These are phyloP conservation scores for Pseudanteris insignis DNA, from an alignment of 2,888 invertebrate species.

Conservation along the genomic window DNA sequence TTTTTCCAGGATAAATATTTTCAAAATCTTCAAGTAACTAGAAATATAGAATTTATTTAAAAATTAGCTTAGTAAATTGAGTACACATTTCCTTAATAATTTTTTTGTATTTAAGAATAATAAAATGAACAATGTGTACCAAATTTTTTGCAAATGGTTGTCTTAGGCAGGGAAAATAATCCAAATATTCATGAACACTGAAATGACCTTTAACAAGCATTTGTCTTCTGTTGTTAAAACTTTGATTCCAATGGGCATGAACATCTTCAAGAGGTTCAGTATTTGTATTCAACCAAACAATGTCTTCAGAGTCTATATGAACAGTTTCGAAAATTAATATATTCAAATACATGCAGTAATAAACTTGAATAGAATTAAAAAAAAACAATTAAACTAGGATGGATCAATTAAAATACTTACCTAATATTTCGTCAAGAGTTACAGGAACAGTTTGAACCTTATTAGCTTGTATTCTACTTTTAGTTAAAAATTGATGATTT, in stretches of 20 bases:
- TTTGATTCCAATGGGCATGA: constrained; percentile 15
- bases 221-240: constrained; percentile 11
- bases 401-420: constrained; percentile 1
- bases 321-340: too few relatives aligned
- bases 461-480: constrained; percentile 11
- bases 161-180: constrained; percentile 24
- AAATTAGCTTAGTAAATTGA: background rate
- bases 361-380: constrained; percentile 1
- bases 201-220: constrained; percentile 15
- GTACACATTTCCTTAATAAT: background rate
- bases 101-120: too few relatives aligned
- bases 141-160: constrained; percentile 10
- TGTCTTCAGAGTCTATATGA: constrained; percentile 15
- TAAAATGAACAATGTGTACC: constrained; percentile 9
- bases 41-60: constrained; percentile 4
- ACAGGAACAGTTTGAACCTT: constrained; percentile 11
- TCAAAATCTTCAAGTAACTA: constrained; percentile 28
- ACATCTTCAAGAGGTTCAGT: constrained; percentile 5
- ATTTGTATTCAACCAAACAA: constrained; percentile 12
- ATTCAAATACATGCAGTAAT: background rate
- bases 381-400: background rate
- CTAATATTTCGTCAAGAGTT: constrained; percentile 22
- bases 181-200: constrained; percentile 9
- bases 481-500: constrained; percentile 23
- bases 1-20: constrained; percentile 17